Conservation (phyloP, 2,888 invertebrate genomes). For the Chrysolina americana region DNA sequence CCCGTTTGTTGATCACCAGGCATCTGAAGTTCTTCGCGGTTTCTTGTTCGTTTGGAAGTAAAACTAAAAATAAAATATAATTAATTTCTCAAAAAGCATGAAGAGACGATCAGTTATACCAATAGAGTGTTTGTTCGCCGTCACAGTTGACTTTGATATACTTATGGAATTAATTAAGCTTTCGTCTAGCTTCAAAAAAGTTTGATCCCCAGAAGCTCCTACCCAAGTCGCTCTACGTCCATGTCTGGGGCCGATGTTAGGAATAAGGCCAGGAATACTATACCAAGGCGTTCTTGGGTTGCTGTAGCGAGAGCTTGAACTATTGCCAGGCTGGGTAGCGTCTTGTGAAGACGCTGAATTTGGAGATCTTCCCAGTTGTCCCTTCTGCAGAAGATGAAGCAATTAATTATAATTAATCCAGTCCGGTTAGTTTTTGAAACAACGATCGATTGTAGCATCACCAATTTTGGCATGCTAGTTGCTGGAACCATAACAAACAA, state of each 20-base stretch:
- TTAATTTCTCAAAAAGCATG: neutral
- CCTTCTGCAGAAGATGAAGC: slow-evolving; percentile 69
- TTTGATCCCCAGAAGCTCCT: slow-evolving; percentile 96
- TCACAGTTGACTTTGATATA: slow-evolving; percentile 88
- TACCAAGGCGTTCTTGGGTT: slow-evolving; percentile 75
- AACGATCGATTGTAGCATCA: too few species aligned
- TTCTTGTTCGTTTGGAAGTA: slow-evolving; percentile 86
- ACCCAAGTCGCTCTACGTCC: slow-evolving; percentile 94
- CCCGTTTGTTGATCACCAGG: slow-evolving; percentile 89
- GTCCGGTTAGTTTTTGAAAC: too few species aligned
- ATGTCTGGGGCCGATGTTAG: slow-evolving; percentile 87
- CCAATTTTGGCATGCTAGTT: too few species aligned
- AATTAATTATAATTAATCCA: too few species aligned
- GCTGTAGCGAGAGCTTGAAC: slow-evolving; percentile 60
- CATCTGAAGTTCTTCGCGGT: slow-evolving; percentile 84
- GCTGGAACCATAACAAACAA: too few species aligned
- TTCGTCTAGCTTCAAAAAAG: slow-evolving; percentile 93
- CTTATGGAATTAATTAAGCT: slow-evolving; percentile 92
- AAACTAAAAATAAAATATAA: slow-evolving; percentile 72
- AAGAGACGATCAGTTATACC: slow-evolving; percentile 71
- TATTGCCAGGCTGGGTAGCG: slow-evolving; percentile 64
- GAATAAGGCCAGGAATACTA: slow-evolving; percentile 82
- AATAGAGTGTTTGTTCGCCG: slow-evolving; percentile 88
- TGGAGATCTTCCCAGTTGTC: slow-evolving; percentile 75
- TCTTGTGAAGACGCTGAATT: slow-evolving; percentile 62